phyloP scores from a whole-genome alignment of 2,888 invertebrate genomes.

The Pristionchus japonicus region DNA sequence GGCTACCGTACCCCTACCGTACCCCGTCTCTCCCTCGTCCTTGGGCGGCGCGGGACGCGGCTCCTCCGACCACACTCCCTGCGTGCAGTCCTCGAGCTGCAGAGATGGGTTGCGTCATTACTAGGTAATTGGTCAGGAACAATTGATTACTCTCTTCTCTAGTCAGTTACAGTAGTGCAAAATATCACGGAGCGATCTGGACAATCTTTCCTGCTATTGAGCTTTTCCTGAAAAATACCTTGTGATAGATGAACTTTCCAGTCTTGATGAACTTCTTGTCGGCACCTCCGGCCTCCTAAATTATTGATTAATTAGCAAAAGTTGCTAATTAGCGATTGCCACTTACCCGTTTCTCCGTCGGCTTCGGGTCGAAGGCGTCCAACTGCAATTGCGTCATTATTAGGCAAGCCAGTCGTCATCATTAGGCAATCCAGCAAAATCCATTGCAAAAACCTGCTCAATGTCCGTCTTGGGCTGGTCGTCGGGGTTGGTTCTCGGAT shows the following conservation, averaged over 20 bases:
- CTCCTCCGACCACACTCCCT: conserved; percentile 8
- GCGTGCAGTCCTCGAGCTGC: conserved; percentile 6
- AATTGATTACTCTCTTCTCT: neutral
- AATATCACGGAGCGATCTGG: too few species aligned
- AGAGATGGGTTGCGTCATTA: neutral
- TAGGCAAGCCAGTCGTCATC: too few species aligned
- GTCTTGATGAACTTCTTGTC: too few species aligned
- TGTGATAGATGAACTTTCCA: neutral
- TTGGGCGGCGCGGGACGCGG: neutral
- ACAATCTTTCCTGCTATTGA: neutral
- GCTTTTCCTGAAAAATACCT: too few species aligned
- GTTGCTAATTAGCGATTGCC: neutral
- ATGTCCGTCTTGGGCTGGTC: neutral
- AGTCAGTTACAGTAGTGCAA: too few species aligned
- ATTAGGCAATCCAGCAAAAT: too few species aligned
- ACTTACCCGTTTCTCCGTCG: neutral
- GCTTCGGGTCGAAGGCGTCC: neutral
- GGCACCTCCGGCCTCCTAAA: neutral
- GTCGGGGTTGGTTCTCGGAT: neutral
- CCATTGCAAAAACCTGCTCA: neutral
- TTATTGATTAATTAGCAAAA: neutral
- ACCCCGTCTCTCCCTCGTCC: conserved; percentile 3
- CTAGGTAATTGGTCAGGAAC: neutral
- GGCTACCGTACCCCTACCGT: neutral
- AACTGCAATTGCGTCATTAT: too few species aligned